Percentiles rank a stretch among this genome's conserved stretches.
Conservation (phyloP, 1,140 invertebrate species). For the Megalopta genalis region DNA sequence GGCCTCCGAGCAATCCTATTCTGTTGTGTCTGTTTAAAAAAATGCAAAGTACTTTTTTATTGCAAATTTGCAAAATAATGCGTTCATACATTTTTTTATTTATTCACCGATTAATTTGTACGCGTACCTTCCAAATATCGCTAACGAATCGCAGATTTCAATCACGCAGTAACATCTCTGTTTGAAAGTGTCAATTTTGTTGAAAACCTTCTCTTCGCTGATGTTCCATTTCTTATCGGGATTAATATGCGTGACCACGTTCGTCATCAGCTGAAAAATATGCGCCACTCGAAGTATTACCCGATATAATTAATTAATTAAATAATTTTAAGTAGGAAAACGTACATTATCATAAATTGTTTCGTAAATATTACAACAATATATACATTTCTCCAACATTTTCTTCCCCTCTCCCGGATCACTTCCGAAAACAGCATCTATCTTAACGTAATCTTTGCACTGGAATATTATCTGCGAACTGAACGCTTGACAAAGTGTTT, state of each 20-base stretch:
- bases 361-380: conserved; percentile 88
- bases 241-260: conserved; percentile 4
- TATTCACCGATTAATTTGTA: background rate
- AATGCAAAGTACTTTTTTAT: conserved; percentile 35
- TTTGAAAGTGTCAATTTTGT: conserved; percentile 91
- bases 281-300: background rate
- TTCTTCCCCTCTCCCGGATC: conserved; percentile 83
- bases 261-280: conserved; percentile 27
- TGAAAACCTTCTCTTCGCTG: conserved; percentile 89
- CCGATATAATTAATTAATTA: too few species aligned
- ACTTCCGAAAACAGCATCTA: conserved; percentile 86
- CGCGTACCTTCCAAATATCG: conserved; percentile 85
- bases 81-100: background rate
- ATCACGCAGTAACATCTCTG: conserved; percentile 91
- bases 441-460: conserved; percentile 86
- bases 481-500: conserved; percentile 87
- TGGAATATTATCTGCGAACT: conserved; percentile 91
- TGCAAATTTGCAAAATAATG: background rate
- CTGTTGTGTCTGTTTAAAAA: conserved; percentile 81
- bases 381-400: conserved; percentile 86
- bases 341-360: conserved; percentile 82
- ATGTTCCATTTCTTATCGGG: conserved; percentile 83
- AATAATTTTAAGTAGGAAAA: background rate
- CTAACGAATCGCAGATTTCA: conserved; percentile 89
- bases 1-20: conserved; percentile 83